Conservation (phyloP, 2,797 vertebrate species). For the Sebastes dallii region DNA sequence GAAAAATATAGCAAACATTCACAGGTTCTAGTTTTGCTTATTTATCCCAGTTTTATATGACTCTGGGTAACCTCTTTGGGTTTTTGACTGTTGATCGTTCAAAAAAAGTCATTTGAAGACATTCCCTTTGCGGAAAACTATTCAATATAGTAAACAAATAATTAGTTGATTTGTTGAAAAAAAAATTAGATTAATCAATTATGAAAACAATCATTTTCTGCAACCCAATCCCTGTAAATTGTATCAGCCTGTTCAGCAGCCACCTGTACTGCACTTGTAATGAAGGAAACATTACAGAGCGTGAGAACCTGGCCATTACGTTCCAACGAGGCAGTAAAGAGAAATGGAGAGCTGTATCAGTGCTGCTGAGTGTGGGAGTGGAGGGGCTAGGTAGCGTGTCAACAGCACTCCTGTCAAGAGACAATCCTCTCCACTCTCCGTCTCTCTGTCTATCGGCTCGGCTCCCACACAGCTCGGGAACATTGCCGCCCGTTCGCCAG, state of each 20-base stretch:
- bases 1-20: neutral
- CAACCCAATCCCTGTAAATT: neutral
- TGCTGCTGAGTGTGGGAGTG: constrained; percentile 61
- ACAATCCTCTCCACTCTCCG: constrained; percentile 49
- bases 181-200: neutral
- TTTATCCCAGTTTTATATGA: neutral
- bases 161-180: neutral
- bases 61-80: neutral
- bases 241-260: constrained; percentile 9
- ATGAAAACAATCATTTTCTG: neutral
- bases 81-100: neutral
- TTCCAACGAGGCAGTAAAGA: constrained; percentile 51
- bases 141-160: neutral
- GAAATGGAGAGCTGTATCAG: constrained; percentile 47
- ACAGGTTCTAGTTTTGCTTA: neutral
- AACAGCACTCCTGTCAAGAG: constrained; percentile 73
- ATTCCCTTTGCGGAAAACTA: neutral
- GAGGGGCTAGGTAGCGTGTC: constrained; percentile 62
- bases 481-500: constrained; percentile 1
- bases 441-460: neutral
- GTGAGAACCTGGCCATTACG: constrained; percentile 55
- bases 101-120: neutral
- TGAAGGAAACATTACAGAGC: constrained; percentile 15
- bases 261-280: constrained; percentile 11
- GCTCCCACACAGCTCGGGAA: constrained; percentile 41